Conservation (phyloP, 2,113 vertebrate species). For the Alethe castanea region DNA sequence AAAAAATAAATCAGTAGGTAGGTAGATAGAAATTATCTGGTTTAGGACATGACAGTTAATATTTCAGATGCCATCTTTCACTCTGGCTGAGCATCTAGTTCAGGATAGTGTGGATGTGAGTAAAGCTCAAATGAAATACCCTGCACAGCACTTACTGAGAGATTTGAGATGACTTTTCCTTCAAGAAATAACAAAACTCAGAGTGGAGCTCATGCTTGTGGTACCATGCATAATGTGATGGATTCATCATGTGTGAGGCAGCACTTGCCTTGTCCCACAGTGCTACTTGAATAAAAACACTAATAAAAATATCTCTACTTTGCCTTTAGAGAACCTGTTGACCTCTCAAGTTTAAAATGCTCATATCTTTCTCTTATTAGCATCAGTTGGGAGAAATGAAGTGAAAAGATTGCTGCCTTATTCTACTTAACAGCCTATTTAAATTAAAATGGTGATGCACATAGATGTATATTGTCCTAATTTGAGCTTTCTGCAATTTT, state of each 20-base stretch:
- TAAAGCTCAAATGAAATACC: neutral
- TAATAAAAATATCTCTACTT: neutral
- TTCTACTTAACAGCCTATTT: neutral
- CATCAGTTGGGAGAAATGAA: neutral
- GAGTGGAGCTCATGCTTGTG: neutral
- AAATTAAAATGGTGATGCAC: neutral
- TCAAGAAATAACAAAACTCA: neutral
- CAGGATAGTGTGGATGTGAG: neutral
- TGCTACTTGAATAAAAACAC: neutral
- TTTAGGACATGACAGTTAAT: neutral
- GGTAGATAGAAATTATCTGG: neutral
- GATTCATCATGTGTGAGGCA: fast-evolving
- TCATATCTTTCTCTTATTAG: neutral
- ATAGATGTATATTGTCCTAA: neutral
- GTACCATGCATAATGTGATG: fast-evolving
- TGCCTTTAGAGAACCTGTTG: neutral
- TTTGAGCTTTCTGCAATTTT: neutral
- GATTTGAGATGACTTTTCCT: neutral
- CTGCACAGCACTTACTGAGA: neutral
- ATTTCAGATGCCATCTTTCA: neutral
- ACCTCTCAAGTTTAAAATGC: neutral
- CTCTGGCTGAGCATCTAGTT: neutral
- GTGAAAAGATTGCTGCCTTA: neutral
- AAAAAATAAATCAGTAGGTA: too few species aligned
- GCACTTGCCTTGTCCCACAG: fast-evolving